Conservation (phyloP, 2,797 vertebrate species). For the Oreochromis grahami region DNA sequence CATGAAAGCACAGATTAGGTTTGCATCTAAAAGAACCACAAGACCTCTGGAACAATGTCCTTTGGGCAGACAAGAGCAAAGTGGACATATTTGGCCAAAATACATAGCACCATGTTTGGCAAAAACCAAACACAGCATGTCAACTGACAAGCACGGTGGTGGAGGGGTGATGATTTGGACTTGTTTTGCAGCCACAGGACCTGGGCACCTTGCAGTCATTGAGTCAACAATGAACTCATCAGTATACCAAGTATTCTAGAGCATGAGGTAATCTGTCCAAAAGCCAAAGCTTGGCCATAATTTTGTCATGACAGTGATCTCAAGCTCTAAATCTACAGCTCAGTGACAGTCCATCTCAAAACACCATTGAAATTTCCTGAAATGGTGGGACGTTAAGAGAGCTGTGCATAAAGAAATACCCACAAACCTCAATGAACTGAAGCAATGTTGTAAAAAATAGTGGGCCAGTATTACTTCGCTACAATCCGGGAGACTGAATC, state of each 20-base stretch:
- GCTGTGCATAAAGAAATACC: neutral
- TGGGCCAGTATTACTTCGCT: neutral
- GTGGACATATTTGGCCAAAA: neutral
- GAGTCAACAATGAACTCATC: neutral
- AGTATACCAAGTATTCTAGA: neutral
- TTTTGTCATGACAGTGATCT: neutral
- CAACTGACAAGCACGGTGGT: neutral
- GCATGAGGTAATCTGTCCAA: neutral
- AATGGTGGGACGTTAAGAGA: neutral
- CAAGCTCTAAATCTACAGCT: neutral
- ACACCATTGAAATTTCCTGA: neutral
- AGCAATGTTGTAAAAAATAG: neutral
- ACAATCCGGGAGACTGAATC: neutral
- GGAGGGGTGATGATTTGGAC: neutral
- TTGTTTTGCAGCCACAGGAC: neutral
- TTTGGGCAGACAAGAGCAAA: neutral
- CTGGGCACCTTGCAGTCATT: neutral
- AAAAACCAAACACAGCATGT: neutral
- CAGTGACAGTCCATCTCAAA: neutral
- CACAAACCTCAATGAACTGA: neutral
- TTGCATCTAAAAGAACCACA: neutral
- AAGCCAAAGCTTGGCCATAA: neutral
- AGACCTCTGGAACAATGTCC: neutral
- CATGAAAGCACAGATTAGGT: neutral
- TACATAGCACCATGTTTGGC: neutral